Percentiles rank a stretch among this genome's conserved stretches.
These are phyloP conservation scores for Smutsia gigantea DNA, from an alignment of 2,797 vertebrate genomes.

Conservation along the genomic window DNA sequence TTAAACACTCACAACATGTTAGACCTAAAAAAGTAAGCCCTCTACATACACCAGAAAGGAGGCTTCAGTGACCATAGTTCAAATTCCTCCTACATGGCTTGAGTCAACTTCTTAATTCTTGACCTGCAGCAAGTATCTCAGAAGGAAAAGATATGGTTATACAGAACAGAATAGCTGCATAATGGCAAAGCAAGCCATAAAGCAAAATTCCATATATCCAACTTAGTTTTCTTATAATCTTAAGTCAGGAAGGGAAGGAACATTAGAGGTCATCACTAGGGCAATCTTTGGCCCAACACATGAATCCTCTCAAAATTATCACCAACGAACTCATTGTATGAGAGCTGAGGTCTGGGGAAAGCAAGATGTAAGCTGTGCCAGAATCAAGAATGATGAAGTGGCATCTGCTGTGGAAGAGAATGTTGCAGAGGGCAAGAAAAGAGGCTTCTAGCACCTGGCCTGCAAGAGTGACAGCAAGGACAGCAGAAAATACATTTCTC, in stretches of 20 bases:
- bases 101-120: neutral
- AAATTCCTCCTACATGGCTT: neutral
- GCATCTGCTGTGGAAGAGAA: neutral
- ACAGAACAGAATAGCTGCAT: neutral
- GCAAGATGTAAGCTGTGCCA: neutral
- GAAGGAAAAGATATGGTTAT: neutral
- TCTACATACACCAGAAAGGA: neutral
- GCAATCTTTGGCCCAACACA: neutral
- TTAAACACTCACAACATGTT: neutral
- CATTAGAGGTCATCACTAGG: neutral
- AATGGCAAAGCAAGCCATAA: neutral
- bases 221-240: neutral
- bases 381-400: neutral
- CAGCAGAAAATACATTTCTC: neutral
- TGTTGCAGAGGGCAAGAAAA: neutral
- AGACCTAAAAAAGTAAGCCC: neutral
- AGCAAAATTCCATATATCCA: neutral
- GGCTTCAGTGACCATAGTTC: neutral
- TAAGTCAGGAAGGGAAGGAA: neutral
- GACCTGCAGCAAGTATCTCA: slow-evolving; percentile 11
- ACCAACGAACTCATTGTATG: neutral
- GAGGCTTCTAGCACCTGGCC: neutral
- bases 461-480: neutral
- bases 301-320: neutral
- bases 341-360: neutral